These are phyloP conservation scores for Channa maculata DNA, from an alignment of 2,113 vertebrate species.

Conservation along the genomic window DNA sequence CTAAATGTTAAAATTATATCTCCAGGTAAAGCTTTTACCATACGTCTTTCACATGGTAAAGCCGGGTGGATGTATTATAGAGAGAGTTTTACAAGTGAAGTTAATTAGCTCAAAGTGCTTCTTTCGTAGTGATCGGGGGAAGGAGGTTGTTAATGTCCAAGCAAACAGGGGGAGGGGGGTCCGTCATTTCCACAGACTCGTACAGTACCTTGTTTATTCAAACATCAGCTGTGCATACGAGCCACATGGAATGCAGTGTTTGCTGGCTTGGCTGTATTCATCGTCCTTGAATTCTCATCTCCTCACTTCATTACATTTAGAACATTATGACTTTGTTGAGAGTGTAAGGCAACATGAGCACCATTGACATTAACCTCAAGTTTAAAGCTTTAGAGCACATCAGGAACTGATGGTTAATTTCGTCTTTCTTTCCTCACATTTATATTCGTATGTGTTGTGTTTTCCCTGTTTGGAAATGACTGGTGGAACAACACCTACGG, in stretches of 20 bases:
- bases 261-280: slow-evolving; percentile 21
- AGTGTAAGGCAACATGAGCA: slow-evolving; percentile 45
- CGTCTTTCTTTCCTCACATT: slow-evolving; percentile 17
- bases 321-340: slow-evolving; percentile 65
- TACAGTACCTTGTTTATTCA: slow-evolving; percentile 3
- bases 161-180: slow-evolving; percentile 9
- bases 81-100: background rate
- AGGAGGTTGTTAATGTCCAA: background rate
- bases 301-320: slow-evolving; percentile 69
- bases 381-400: slow-evolving; percentile 41
- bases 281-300: slow-evolving; percentile 64
- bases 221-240: slow-evolving; percentile 36
- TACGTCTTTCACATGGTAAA: no score
- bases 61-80: no score
- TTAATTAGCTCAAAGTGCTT: background rate
- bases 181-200: slow-evolving; percentile 18
- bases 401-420: background rate
- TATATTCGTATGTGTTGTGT: background rate
- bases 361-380: slow-evolving; percentile 46
- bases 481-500: background rate
- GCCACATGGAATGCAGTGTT: background rate
- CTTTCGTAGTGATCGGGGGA: background rate
- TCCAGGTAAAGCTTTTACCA: background rate
- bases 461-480: background rate
- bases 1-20: no score